phyloP scores from a whole-genome alignment of 2,113 vertebrate species.

The Phaethon lepturus region DNA sequence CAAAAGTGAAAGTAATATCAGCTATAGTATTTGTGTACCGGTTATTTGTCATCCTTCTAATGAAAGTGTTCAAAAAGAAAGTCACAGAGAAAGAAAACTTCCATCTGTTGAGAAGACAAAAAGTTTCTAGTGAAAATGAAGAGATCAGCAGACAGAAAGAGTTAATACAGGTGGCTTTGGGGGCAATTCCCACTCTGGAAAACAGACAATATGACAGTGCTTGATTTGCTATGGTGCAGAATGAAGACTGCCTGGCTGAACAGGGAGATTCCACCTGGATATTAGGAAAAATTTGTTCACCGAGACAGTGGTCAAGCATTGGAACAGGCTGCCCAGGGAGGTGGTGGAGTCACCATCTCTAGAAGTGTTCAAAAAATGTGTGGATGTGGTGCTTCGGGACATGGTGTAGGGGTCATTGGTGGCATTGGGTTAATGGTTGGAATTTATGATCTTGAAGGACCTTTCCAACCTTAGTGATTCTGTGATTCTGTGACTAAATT shows the following conservation, averaged over 20 bases:
- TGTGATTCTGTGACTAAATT: not conserved
- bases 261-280: too few relatives aligned
- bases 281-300: too few relatives aligned
- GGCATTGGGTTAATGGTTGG: too few relatives aligned
- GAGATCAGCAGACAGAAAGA: not conserved
- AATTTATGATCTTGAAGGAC: too few relatives aligned
- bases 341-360: too few relatives aligned
- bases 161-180: not conserved
- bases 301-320: too few relatives aligned
- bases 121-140: not conserved
- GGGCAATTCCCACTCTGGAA: not conserved
- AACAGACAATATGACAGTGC: not conserved
- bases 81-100: not conserved
- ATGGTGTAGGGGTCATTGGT: too few relatives aligned
- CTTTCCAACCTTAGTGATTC: too few relatives aligned
- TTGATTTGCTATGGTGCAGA: not conserved
- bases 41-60: slow-evolving; percentile 3
- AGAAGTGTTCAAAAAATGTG: too few relatives aligned
- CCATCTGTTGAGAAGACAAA: not conserved
- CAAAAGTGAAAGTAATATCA: not conserved
- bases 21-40: not conserved
- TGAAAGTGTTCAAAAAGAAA: not conserved
- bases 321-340: too few relatives aligned
- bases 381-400: too few relatives aligned
- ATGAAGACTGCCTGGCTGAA: not conserved